Base-by-base conservation (phyloP, 2,888 invertebrate genomes). In the Conops quadrifasciatus region DNA sequence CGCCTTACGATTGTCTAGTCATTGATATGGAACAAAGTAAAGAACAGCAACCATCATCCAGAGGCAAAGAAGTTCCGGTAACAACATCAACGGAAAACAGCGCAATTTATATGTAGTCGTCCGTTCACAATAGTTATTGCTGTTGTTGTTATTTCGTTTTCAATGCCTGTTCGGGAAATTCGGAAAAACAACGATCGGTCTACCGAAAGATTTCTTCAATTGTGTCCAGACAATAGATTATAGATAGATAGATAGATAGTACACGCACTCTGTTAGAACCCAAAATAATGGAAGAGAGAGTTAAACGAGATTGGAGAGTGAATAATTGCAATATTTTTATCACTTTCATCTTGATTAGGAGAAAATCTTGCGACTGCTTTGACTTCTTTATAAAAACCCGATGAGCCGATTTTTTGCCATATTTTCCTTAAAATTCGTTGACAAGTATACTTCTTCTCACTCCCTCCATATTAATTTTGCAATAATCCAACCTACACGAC, bases 1-100 rank as follows among this genome's bases (percentile, higher is more conserved):
- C 87, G 21, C 77, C 87, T 2, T 87, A 87, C 70, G 83, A 84
- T 62, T 83, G 85, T 58, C 77, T 86, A 30, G 80, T 84, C n/a
- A 79, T 86, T 67, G 81, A 84, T 65, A 75, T 84, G 78, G 84
- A 82, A 16, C 82, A 80, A 72, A 76, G 77, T 70, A 85, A 84
- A 73, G 80, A 81, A 73, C 79, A 80, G 72, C 15, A 53, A 16
- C 16, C 45, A 11, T 15, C 45, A 53, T 72, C 75, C 47, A 69
- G 69, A 45, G 69, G 70, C n/a, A 78, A 78, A 65, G 66, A 72
- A 9, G 24, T 56, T 36, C 53, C 65, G 16, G 15, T 68, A 73
- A 64, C 67, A 63, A 56, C 30, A 71, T 75, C 36, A 74, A 79
- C 0, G 43, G 76, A 71, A 58, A 71, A 56, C 19, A 73, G 78